Evolutionary conservation across 2,888 invertebrate species (phyloP).

Genomic region (Drosophila neonasuta): DNA sequence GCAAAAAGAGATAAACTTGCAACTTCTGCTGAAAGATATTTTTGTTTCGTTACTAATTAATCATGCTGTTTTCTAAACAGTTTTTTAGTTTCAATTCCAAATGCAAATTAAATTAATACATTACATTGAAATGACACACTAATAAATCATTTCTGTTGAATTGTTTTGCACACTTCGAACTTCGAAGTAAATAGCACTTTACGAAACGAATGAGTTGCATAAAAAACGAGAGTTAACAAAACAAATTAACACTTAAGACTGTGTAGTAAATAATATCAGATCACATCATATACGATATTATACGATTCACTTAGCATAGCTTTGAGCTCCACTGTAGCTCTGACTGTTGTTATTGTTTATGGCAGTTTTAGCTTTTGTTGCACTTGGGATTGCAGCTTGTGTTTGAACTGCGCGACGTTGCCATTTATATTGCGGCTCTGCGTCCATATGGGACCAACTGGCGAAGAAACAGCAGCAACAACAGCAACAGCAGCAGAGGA

Average conservation of each 20-base stretch:
- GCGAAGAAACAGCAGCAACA: not conserved
- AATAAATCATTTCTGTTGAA: not conserved
- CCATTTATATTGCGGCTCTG: constrained; percentile 36
- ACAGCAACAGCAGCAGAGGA: not conserved
- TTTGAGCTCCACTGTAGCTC: constrained; percentile 8
- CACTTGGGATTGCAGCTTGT: constrained; percentile 38
- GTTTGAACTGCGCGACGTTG: constrained; percentile 36
- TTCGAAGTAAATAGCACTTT: not conserved
- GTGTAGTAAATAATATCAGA: not conserved
- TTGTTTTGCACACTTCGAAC: not conserved
- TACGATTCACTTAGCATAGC: constrained; percentile 3
- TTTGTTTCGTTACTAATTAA: no score
- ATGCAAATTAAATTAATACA: not conserved
- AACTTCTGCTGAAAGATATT: no score
- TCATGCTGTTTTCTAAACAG: no score
- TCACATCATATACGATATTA: not conserved
- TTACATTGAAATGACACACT: not conserved
- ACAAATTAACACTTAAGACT: not conserved
- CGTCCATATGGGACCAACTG: constrained; percentile 54
- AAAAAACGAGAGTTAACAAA: not conserved
- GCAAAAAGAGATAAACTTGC: not conserved
- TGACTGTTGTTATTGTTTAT: constrained; percentile 27
- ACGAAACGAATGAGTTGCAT: not conserved
- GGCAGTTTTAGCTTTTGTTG: constrained; percentile 28
- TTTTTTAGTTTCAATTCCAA: no score